Conservation (phyloP, 2,888 invertebrate species). For the Hypomecis punctinalis region DNA sequence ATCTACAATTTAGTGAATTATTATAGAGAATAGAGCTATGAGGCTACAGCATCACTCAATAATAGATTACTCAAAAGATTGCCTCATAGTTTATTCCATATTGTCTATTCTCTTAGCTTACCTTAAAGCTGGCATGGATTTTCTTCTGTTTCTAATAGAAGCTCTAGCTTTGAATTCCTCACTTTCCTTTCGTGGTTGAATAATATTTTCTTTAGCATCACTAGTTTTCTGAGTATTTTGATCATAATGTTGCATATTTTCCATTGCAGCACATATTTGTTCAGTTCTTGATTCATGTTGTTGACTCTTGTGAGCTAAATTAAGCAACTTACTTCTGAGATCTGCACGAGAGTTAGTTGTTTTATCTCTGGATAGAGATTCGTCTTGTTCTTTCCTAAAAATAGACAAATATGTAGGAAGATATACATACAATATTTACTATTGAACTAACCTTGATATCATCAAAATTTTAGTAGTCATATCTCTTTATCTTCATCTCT, state of each 20-base stretch:
- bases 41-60: no score
- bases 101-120: constrained; percentile 38
- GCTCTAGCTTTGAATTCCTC: constrained; percentile 24
- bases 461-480: no score
- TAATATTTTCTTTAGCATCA: constrained; percentile 49
- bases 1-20: background rate
- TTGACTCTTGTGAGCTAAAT: constrained; percentile 34
- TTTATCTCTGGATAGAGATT: constrained; percentile 1
- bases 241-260: constrained; percentile 45
- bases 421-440: background rate
- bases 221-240: constrained; percentile 34
- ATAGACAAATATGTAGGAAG: background rate
- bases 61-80: no score
- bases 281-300: constrained; percentile 38
- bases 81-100: background rate
- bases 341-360: constrained; percentile 1
- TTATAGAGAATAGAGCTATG: no score
- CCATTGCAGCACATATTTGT: constrained; percentile 44
- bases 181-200: constrained; percentile 27
- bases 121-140: constrained; percentile 65
- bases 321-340: constrained; percentile 13
- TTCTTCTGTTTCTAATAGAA: constrained; percentile 59
- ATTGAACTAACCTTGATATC: no score
- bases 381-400: constrained; percentile 17
- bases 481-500: no score